Evolutionary conservation across 2,888 invertebrate genomes (phyloP).

Genomic region (Busseola fusca): DNA sequence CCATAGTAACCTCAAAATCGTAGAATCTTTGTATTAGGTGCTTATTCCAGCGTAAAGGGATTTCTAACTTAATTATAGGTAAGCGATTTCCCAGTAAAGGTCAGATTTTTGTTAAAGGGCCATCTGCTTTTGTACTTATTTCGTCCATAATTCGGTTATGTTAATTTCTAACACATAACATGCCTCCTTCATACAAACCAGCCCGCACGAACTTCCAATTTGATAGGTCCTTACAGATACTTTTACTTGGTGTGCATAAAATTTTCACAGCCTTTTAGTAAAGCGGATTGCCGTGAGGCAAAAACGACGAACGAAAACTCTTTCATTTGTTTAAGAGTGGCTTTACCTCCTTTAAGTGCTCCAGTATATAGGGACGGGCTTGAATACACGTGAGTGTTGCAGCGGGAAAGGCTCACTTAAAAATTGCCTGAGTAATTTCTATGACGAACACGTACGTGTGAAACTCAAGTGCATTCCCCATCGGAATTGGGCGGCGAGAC

Average conservation of each 20-base stretch:
- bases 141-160: not conserved
- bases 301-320: constrained; percentile 81
- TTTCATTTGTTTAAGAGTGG: constrained; percentile 87
- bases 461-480: constrained; percentile 78
- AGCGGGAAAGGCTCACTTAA: constrained; percentile 85
- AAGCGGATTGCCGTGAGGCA: constrained; percentile 81
- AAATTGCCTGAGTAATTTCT: constrained; percentile 85
- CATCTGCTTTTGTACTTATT: not conserved
- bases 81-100: not conserved
- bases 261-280: constrained; percentile 83
- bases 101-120: not conserved
- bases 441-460: constrained; percentile 85
- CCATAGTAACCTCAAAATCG: constrained; percentile 37
- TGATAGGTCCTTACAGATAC: constrained; percentile 62
- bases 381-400: constrained; percentile 86
- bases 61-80: constrained; percentile 12
- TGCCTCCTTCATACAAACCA: constrained; percentile 23
- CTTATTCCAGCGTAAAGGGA: constrained; percentile 3
- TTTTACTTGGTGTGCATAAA: constrained; percentile 80
- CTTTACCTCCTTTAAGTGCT: constrained; percentile 85
- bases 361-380: constrained; percentile 76
- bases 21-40: constrained; percentile 12
- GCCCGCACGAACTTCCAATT: constrained; percentile 52
- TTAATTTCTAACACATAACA: constrained; percentile 23
- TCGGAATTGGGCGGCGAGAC: constrained; percentile 73